Percentiles rank a stretch among this genome's conserved stretches.
phyloP scores from a whole-genome alignment of 2,888 invertebrate genomes.

The Lycaena phlaeas region DNA sequence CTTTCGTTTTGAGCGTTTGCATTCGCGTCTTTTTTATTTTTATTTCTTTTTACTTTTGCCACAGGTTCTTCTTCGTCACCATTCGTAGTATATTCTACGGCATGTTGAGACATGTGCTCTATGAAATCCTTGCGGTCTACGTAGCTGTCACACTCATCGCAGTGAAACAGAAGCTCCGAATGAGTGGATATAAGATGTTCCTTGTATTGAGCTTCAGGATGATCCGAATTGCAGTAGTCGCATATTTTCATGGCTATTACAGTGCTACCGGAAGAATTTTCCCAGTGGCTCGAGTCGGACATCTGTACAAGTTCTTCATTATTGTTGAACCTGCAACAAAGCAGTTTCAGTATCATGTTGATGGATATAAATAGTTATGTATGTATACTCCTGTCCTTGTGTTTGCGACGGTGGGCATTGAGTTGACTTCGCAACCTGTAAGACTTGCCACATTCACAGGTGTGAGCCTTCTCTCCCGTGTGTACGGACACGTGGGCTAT shows the following conservation, averaged over 20 bases:
- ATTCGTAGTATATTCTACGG: conserved; percentile 23
- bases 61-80: not conserved
- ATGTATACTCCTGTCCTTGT: conserved; percentile 12
- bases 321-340: conserved; percentile 35
- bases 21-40: conserved; percentile 8
- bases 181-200: conserved; percentile 41
- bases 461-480: conserved; percentile 67
- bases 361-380: not conserved
- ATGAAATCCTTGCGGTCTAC: conserved; percentile 40
- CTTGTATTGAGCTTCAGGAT: conserved; percentile 18
- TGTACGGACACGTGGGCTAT: conserved; percentile 69
- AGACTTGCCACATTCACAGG: conserved; percentile 63
- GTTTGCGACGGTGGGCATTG: conserved; percentile 27
- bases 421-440: conserved; percentile 59
- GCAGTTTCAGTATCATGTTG: conserved; percentile 12
- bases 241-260: conserved; percentile 21
- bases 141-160: conserved; percentile 48
- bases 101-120: conserved; percentile 50
- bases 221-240: conserved; percentile 28
- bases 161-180: conserved; percentile 43
- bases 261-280: not conserved
- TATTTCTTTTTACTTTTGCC: not conserved
- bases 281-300: too few species aligned
- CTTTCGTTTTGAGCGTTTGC: not conserved
- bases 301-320: not conserved